A percentile compares a stretch with the other conserved stretches of the same genome.
phyloP scores from a whole-genome alignment of 2,113 vertebrate genomes.

The Heterocephalus glaber region DNA sequence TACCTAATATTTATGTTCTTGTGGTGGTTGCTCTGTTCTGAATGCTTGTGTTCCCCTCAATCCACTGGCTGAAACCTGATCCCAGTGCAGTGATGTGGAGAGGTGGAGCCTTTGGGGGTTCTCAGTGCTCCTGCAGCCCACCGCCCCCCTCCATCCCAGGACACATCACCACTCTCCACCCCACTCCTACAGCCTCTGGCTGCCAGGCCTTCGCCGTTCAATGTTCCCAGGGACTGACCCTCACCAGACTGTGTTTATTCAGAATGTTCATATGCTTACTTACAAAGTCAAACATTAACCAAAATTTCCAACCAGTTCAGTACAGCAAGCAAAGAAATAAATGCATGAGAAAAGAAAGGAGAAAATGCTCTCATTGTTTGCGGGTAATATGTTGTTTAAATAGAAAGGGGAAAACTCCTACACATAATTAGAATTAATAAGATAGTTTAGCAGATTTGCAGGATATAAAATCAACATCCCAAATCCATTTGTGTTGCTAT shows the following conservation, averaged over 20 bases:
- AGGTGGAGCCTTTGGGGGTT: neutral
- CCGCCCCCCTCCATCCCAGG: neutral
- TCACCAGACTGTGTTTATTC: neutral
- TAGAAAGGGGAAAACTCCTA: neutral
- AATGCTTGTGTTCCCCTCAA: too few species aligned
- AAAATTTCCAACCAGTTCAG: neutral
- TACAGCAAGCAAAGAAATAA: neutral
- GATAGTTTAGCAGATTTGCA: neutral
- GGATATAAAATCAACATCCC: neutral
- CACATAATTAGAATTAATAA: neutral
- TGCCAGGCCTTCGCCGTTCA: neutral
- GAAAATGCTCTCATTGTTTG: fast-evolving
- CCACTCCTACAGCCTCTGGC: neutral
- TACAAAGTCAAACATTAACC: neutral
- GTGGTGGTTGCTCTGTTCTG: neutral
- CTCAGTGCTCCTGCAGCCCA: neutral
- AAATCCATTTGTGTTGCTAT: neutral
- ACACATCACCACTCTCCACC: neutral
- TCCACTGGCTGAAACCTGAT: neutral
- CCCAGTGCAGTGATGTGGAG: neutral
- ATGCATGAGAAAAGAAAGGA: too few species aligned
- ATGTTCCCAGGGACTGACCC: neutral
- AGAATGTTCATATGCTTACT: neutral
- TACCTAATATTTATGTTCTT: neutral
- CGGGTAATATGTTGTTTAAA: neutral